Evolutionary conservation across 1,140 invertebrate species (phyloP), one percentile per base, ranked within the genome.

Genomic region (Drosophila takahashii): DNA sequence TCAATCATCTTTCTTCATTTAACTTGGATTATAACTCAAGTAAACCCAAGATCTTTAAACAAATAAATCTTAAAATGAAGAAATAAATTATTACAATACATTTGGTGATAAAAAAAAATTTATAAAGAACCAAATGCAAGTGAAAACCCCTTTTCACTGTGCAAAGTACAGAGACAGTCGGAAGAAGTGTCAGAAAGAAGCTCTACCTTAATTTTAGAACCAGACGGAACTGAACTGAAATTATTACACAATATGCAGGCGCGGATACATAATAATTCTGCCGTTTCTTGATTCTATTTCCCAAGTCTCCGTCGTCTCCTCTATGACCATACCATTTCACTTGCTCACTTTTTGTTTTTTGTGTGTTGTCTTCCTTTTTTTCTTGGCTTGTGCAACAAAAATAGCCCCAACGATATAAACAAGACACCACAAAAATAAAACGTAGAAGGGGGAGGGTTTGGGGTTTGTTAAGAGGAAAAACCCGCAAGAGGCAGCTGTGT

Each of bases 191-290:
- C 39, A 10, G 42, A 16, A 16, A 18, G 67, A 37, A 15, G 22
- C 26, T 70, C 45, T 61, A 37, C 29, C 51, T 71, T 87, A 87
- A 81, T 78, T 71, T 87, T 85, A 85, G 75, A 65, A 71, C 50
- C 52, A 81, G 83, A 85, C 78, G 56, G 57, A 62, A 59, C 59
- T 29, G 34, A 61, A 76, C 53, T 26, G 41, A 64, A 77, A 80
- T 77, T 80, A 80, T 80, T 80, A 80, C 78, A 80, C 78, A 80
- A 80, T 80, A 80, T 80, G 70, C 71, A 59, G 54, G 62, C 64
- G 34, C 13, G 44, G 26, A 50, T 64, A 75, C 71, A 75, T 75
- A 65, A 75, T 75, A 65, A 76, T 75, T 57, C 53, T 32, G 60
- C 52, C 52, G 32, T 64, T 34, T 64, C n/a, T 32, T 27, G 13